Evolutionary conservation across 2,797 vertebrate genomes (phyloP).

Genomic region (Acipenser transmontanus): DNA sequence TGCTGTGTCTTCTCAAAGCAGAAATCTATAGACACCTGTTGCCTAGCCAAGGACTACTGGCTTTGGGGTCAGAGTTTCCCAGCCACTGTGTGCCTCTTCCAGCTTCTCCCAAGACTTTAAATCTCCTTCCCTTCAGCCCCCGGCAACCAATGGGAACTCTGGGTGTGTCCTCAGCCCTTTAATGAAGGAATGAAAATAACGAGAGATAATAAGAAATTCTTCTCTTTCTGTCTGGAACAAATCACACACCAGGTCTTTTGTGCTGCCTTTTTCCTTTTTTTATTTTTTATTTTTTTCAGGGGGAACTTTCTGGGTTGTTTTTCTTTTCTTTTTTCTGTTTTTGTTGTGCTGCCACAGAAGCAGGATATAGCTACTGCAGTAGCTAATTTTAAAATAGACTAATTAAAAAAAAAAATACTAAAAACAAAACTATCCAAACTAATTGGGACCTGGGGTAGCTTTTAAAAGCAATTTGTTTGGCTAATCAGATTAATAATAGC

Average conservation of each 20-base stretch:
- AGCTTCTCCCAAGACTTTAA: slow-evolving; percentile 47
- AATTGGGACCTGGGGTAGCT: too few species aligned
- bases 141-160: slow-evolving; percentile 54
- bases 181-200: slow-evolving; percentile 29
- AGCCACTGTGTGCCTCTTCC: slow-evolving; percentile 12
- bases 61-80: slow-evolving; percentile 33
- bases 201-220: slow-evolving; percentile 42
- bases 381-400: too few species aligned
- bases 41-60: slow-evolving; percentile 30
- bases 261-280: background rate
- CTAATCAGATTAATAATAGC: too few species aligned
- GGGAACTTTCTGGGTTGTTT: background rate
- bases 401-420: too few species aligned
- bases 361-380: background rate
- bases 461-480: too few species aligned
- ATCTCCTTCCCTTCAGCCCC: slow-evolving; percentile 43
- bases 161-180: slow-evolving; percentile 47
- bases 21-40: slow-evolving; percentile 55
- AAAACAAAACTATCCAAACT: too few species aligned
- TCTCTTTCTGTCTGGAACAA: slow-evolving; percentile 29
- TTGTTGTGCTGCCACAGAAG: slow-evolving; percentile 23
- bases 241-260: slow-evolving; percentile 20
- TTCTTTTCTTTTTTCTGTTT: slow-evolving; percentile 14
- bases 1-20: slow-evolving; percentile 14
- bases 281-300: background rate